A percentile compares a stretch with the other conserved stretches of the same genome.
phyloP scores from a whole-genome alignment of 1,140 invertebrate genomes.

The Meteorus sp. region DNA sequence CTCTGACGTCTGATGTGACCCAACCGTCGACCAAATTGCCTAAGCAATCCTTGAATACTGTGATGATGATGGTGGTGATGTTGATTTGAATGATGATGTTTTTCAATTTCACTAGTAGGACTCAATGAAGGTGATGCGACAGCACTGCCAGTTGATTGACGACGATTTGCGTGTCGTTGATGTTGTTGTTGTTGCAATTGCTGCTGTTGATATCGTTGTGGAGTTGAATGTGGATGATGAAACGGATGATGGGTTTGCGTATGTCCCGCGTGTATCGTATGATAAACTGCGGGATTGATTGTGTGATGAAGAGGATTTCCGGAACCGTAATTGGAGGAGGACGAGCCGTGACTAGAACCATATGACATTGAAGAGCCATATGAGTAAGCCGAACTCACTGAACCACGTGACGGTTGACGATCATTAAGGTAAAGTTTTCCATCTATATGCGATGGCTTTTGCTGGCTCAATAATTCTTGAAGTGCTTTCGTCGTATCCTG shows the following conservation, averaged over 20 bases:
- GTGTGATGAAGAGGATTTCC: slow-evolving; percentile 25
- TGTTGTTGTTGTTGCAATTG: no score
- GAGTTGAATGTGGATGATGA: slow-evolving; percentile 31
- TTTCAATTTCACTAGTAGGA: slow-evolving; percentile 45
- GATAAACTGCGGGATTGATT: slow-evolving; percentile 42
- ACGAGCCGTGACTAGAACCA: slow-evolving; percentile 41
- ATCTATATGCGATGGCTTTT: slow-evolving; percentile 26
- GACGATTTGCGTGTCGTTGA: not conserved
- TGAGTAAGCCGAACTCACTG: slow-evolving; percentile 51
- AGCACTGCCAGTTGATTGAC: slow-evolving; percentile 28
- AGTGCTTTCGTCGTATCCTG: slow-evolving; percentile 40
- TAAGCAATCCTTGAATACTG: slow-evolving; percentile 71
- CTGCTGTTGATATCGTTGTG: slow-evolving; percentile 33
- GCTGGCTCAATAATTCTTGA: slow-evolving; percentile 41
- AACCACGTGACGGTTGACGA: slow-evolving; percentile 44
- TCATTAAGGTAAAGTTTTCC: slow-evolving; percentile 27
- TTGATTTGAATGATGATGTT: slow-evolving; percentile 24
- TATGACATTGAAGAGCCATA: slow-evolving; percentile 44
- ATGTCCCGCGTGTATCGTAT: slow-evolving; percentile 42
- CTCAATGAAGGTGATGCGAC: slow-evolving; percentile 40
- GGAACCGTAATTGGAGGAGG: slow-evolving; percentile 42
- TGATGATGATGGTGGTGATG: slow-evolving; percentile 48
- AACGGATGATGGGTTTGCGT: slow-evolving; percentile 30
- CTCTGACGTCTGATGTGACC: slow-evolving; percentile 58
- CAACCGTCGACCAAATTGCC: slow-evolving; percentile 66